A percentile compares a stretch with the other conserved stretches of the same genome.
Conservation (phyloP, 2,797 vertebrate genomes). For the Lagorchestes hirsutus region DNA sequence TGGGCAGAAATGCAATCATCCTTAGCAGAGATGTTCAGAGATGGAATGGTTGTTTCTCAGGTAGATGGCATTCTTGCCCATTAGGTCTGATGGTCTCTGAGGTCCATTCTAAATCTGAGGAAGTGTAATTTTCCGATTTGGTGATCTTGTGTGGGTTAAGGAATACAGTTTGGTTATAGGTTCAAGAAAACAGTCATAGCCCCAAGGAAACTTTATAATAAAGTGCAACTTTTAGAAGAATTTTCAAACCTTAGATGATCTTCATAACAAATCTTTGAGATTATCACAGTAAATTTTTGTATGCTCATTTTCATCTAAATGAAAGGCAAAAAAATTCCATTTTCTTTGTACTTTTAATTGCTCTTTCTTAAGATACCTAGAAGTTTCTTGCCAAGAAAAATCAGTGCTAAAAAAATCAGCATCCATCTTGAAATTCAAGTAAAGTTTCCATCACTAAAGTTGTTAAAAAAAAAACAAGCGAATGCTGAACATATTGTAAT, state of each 20-base stretch:
- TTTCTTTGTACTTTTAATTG: slow-evolving; percentile 78
- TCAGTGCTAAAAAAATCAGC: slow-evolving; percentile 78
- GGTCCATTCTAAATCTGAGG: background rate
- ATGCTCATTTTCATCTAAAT: slow-evolving; percentile 82
- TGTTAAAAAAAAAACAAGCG: slow-evolving; percentile 81
- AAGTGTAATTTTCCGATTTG: slow-evolving; percentile 62
- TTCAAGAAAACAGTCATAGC: slow-evolving; percentile 80
- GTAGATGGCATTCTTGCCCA: background rate
- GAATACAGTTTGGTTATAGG: slow-evolving; percentile 76
- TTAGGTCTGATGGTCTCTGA: background rate
- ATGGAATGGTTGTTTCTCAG: background rate
- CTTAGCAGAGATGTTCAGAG: background rate
- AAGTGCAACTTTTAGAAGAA: slow-evolving; percentile 79
- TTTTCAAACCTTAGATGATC: slow-evolving; percentile 80
- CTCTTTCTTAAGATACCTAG: slow-evolving; percentile 77
- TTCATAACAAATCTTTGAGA: slow-evolving; percentile 82
- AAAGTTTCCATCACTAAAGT: slow-evolving; percentile 76
- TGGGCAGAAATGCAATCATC: background rate
- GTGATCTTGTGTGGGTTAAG: slow-evolving; percentile 71
- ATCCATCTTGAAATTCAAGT: slow-evolving; percentile 81
- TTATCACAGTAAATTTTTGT: slow-evolving; percentile 81
- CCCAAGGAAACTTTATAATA: slow-evolving; percentile 83
- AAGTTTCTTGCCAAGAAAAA: slow-evolving; percentile 79
- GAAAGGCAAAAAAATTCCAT: slow-evolving; percentile 63
- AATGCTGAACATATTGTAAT: slow-evolving; percentile 83